Evolutionary conservation across 2,797 vertebrate genomes (phyloP), one percentile per base, ranked within the genome.

Genomic region (Masticophis lateralis): DNA sequence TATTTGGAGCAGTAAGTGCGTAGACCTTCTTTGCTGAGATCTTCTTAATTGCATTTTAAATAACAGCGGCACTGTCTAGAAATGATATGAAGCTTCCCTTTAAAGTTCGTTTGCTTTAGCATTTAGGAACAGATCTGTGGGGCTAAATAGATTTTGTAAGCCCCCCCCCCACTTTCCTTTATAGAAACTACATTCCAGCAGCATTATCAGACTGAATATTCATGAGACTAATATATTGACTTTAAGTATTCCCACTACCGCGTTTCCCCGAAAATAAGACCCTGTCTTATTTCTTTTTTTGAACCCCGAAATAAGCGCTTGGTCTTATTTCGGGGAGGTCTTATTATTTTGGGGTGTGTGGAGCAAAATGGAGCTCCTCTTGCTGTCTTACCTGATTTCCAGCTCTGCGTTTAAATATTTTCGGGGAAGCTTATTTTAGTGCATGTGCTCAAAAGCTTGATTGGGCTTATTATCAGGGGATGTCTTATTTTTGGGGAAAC

Each of bases 11-110:
- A 25, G 20, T 79, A 79, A 22, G 20, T 92, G 66, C 1, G 28
- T 10, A 87, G 86, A 51, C 10, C n/a, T 32, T 69, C 91, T 56
- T 92, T 43, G 7, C 47, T 57, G 60, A 66, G 86, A 92, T 69
- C 51, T 14, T 28, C 86, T 88, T 92, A 92, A 92, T 88, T 92
- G 53, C 86, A 69, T 55, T 92, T 88, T 43, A 53, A 14, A 63
- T 87, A 88, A 88, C 56, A 61, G 47, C n/a, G 12, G 90, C 51
- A 57, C 25, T 9, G 32, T 22, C 32, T 18, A 57, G 61, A 88
- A 88, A 57, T 8, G 66, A 92, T 92, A 37, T 20, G 14, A 16
- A 57, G 10, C 61, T 88, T 25, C 20, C 53, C 43, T 57, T 53
- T 57, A 28, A 92, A 92, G 32, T 9, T 2, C 2, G 28, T 28